Conservation (phyloP, 2,797 vertebrate genomes). For the Chaunax sp. region DNA sequence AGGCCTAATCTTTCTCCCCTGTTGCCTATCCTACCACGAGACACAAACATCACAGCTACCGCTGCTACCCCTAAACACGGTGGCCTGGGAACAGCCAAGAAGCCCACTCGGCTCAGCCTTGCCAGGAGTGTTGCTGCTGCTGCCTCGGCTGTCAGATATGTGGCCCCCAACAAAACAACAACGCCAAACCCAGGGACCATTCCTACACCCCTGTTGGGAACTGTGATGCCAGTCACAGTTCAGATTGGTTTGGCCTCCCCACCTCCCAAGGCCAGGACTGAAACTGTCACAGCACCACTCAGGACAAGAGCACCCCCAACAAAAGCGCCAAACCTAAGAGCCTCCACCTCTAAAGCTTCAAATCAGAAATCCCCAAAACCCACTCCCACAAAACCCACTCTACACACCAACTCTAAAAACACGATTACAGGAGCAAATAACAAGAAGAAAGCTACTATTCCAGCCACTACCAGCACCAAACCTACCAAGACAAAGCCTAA, state of each 20-base stretch:
- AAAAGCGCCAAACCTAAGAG: constrained; percentile 56
- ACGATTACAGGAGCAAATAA: constrained; percentile 35
- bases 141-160: constrained; percentile 77
- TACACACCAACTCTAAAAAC: constrained; percentile 61
- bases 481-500: constrained; percentile 64
- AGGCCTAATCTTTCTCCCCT: constrained; percentile 88
- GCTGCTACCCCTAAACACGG: constrained; percentile 64
- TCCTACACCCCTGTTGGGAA: constrained; percentile 53
- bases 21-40: constrained; percentile 83
- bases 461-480: constrained; percentile 74
- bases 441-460: constrained; percentile 71
- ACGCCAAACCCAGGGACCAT: constrained; percentile 58
- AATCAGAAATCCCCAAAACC: constrained; percentile 62
- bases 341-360: constrained; percentile 35
- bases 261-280: constrained; percentile 58
- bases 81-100: constrained; percentile 60
- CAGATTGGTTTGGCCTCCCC: constrained; percentile 62
- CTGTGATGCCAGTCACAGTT: constrained; percentile 61
- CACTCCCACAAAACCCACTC: constrained; percentile 61
- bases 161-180: constrained; percentile 62
- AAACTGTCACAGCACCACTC: constrained; percentile 77
- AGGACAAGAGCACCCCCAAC: constrained; percentile 63
- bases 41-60: constrained; percentile 76
- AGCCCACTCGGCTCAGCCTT: constrained; percentile 73
- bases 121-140: constrained; percentile 76